Evolutionary conservation across 2,113 vertebrate genomes (phyloP).

Genomic region (Hypocryptadius cinnamomeus): DNA sequence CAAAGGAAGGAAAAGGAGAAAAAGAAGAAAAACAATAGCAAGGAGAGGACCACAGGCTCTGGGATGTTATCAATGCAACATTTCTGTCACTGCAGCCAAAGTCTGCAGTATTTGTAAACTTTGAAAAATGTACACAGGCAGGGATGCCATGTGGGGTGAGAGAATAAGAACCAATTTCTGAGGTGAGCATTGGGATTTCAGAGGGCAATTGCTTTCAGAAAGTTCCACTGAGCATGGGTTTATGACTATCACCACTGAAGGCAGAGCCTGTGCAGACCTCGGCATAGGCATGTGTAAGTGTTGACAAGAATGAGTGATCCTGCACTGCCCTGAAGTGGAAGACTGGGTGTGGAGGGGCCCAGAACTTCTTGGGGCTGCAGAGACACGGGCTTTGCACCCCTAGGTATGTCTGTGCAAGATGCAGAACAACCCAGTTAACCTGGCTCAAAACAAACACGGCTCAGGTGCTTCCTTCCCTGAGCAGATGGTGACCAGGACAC

Average conservation of each 20-base stretch:
- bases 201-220: background rate
- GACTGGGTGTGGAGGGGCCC: background rate
- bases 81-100: background rate
- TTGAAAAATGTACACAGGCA: background rate
- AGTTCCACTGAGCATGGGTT: background rate
- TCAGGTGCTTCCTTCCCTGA: background rate
- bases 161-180: background rate
- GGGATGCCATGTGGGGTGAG: background rate
- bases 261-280: background rate
- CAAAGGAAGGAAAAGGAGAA: background rate
- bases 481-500: background rate
- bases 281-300: background rate
- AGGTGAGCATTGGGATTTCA: background rate
- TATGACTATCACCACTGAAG: background rate
- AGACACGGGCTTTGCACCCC: background rate
- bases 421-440: background rate
- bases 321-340: background rate
- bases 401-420: background rate
- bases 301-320: background rate
- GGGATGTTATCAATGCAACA: background rate
- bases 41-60: background rate
- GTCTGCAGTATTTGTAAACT: background rate
- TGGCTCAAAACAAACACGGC: background rate
- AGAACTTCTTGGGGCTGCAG: background rate
- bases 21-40: background rate